Evolutionary conservation across 2,888 invertebrate species (phyloP).

Genomic region (Steromphala cineraria): DNA sequence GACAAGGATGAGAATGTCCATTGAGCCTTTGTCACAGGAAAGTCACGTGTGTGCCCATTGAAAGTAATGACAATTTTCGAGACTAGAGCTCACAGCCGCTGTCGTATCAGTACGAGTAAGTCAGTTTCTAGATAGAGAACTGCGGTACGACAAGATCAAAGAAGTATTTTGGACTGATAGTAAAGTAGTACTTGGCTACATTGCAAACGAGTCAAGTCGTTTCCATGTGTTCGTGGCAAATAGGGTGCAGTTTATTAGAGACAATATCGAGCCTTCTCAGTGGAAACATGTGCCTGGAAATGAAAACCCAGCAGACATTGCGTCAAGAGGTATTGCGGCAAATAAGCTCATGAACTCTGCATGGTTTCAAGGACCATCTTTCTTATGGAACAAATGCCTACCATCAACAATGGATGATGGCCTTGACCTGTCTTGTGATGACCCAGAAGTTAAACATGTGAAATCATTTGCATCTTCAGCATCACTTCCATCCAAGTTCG

Average conservation of each 20-base stretch:
- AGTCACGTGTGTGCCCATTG: constrained; percentile 25
- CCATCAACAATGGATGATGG: background rate
- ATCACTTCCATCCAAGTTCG: background rate
- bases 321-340: background rate
- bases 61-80: constrained; percentile 23
- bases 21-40: constrained; percentile 31
- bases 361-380: background rate
- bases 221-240: constrained; percentile 29
- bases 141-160: constrained; percentile 16
- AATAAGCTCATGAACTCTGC: background rate
- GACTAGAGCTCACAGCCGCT: constrained; percentile 19
- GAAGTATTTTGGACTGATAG: constrained; percentile 37
- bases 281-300: background rate
- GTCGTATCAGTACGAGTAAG: constrained; percentile 27
- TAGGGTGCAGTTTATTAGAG: constrained; percentile 12
- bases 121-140: constrained; percentile 25
- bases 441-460: background rate
- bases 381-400: background rate
- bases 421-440: background rate
- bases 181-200: constrained; percentile 35
- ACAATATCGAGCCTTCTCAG: background rate
- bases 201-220: constrained; percentile 26
- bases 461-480: background rate
- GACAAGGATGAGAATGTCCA: constrained; percentile 19
- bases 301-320: background rate